Evolutionary conservation across 1,140 invertebrate genomes (phyloP).

Genomic region (Aethina tumida): DNA sequence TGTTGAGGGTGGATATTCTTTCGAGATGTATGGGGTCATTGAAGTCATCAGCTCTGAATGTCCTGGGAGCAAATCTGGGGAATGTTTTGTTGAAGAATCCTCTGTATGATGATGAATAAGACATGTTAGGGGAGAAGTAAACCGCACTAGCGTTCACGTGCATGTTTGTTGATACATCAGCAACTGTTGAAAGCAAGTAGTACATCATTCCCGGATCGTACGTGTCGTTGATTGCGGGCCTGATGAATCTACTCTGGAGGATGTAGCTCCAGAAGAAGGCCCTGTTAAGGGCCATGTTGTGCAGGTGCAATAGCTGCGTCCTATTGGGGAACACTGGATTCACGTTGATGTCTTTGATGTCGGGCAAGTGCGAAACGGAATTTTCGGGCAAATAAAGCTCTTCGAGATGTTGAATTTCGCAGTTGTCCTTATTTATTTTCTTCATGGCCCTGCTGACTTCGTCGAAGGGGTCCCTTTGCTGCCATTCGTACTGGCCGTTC

Average conservation of each 20-base stretch:
- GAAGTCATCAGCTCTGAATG: constrained; percentile 84
- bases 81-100: constrained; percentile 97
- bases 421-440: constrained; percentile 75
- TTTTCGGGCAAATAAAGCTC: constrained; percentile 77
- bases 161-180: constrained; percentile 88
- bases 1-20: constrained; percentile 84
- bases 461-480: constrained; percentile 77
- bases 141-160: constrained; percentile 89
- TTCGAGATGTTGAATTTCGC: constrained; percentile 72
- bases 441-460: constrained; percentile 73
- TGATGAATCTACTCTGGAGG: constrained; percentile 79
- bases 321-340: constrained; percentile 93
- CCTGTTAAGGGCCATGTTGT: constrained; percentile 90
- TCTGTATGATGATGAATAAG: constrained; percentile 88
- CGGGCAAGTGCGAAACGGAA: constrained; percentile 81
- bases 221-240: constrained; percentile 81
- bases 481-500: constrained; percentile 81
- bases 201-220: constrained; percentile 98
- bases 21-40: constrained; percentile 90
- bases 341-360: constrained; percentile 90
- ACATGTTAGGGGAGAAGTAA: constrained; percentile 90
- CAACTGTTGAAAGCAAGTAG: constrained; percentile 88
- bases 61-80: constrained; percentile 88
- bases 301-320: constrained; percentile 83
- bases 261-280: constrained; percentile 96